phyloP scores from a whole-genome alignment of 2,888 invertebrate species.

The Melipona beecheii region DNA sequence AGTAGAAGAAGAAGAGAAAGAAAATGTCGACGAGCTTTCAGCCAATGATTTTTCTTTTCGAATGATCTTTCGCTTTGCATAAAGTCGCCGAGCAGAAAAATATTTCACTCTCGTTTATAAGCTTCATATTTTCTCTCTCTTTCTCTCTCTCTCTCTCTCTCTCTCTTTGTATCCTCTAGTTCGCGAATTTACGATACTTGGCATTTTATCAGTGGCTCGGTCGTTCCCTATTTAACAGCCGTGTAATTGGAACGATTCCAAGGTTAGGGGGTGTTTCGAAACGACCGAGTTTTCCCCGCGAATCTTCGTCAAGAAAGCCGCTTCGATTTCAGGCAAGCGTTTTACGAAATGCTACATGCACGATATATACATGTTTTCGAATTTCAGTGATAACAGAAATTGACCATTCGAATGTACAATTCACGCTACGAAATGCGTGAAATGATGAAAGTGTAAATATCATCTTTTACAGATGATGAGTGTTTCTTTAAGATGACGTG shows the following conservation, averaged over 20 bases:
- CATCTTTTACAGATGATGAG: neutral
- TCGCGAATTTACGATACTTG: constrained; percentile 43
- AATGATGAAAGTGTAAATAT: neutral
- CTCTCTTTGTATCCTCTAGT: neutral
- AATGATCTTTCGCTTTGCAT: neutral
- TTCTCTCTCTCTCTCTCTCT: no score
- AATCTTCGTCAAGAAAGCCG: neutral
- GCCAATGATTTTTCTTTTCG: neutral
- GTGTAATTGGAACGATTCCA: constrained; percentile 58
- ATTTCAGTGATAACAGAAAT: no score
- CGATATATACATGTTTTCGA: neutral
- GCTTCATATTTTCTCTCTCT: neutral
- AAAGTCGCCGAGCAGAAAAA: constrained; percentile 2
- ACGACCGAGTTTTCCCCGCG: neutral
- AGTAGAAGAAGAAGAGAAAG: neutral
- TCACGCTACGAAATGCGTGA: neutral
- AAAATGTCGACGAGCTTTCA: neutral
- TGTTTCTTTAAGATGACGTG: neutral
- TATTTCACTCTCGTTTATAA: neutral
- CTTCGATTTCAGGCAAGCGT: no score
- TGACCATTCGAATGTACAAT: no score
- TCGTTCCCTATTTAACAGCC: constrained; percentile 51
- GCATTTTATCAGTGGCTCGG: constrained; percentile 51
- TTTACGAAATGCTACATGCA: neutral
- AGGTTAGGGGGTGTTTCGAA: constrained; percentile 54